Base-by-base conservation (phyloP, 2,113 vertebrate species). In the Aegotheles bennettii region DNA sequence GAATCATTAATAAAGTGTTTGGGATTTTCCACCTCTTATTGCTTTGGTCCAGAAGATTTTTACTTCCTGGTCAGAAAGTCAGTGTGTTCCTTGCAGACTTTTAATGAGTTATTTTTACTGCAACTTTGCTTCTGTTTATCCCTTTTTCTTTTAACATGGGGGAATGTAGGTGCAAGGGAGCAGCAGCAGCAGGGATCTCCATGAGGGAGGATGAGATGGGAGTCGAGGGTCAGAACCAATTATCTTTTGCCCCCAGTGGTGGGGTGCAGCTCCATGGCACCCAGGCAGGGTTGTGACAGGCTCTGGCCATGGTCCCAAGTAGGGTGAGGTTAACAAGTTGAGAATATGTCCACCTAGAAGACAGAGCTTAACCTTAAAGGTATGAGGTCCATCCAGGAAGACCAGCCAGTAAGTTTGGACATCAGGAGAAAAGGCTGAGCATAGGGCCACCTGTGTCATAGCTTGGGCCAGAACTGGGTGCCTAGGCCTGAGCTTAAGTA, bases 181-280 rank as follows among this genome's bases (percentile, higher is more conserved):
- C 29, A 75, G 40, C 35, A 54, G 61, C 24, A 61, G 35, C 1
- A 2, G 31, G 35, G 42, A 31, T 74, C 3, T 26, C 12, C 21
- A 7, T 0, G 3, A 61, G 18, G 26, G 20, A 10, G 0, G 7
- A 33, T 61, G 54, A 81, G 29, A 18, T 48, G 18, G 15, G 47
- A 75, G 26, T 19, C 0, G 4, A 36, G 47, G 40, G 14, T 75
- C n/a, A n/a, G n/a, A n/a, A n/a, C n/a, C n/a, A n/a, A n/a, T n/a
- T n/a, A n/a, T n/a, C n/a, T n/a, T n/a, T n/a, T 31, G 10, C 38
- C 53, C 26, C 59, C 28, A 38, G 0, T 64, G 64, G 20, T 20
- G n/a, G 43, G 18, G 17, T 77, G 31, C 42, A 42, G 26, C 18
- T 19, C 24, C 13, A n/a, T 0, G 0, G 23, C 26, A 56, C 61